Conservation (phyloP, 2,797 vertebrate genomes). For the Falco rusticolus region DNA sequence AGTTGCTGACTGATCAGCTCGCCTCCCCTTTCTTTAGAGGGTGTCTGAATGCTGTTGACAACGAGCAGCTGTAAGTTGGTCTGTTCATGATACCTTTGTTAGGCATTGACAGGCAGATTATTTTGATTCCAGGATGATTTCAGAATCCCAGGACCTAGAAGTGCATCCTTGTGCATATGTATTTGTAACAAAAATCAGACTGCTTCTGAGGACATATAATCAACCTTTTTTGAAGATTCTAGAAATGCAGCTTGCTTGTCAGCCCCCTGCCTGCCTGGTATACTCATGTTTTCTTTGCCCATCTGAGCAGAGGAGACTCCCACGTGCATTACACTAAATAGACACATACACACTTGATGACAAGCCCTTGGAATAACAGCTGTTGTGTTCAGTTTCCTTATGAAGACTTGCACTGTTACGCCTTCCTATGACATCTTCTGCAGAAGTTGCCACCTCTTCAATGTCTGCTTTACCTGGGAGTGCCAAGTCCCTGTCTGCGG, state of each 20-base stretch:
- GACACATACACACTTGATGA: not conserved
- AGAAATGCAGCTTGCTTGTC: not conserved
- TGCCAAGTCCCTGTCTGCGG: fast-evolving
- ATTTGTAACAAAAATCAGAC: not conserved
- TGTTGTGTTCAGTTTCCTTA: not conserved
- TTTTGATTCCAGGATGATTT: too few relatives aligned
- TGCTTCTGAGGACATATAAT: not conserved
- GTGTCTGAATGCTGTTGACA: too few relatives aligned
- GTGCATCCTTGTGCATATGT: not conserved
- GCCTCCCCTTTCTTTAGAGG: too few relatives aligned
- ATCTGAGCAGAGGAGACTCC: not conserved
- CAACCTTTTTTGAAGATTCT: not conserved
- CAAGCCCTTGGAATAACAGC: not conserved
- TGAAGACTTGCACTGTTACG: too few relatives aligned
- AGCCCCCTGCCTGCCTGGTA: not conserved
- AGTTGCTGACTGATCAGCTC: not conserved
- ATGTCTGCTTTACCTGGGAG: not conserved
- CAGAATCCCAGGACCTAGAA: not conserved
- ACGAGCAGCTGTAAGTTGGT: not conserved
- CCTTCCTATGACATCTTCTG: too few relatives aligned
- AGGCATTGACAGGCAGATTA: not conserved
- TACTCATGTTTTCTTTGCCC: not conserved
- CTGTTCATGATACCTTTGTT: not conserved
- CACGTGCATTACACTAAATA: not conserved
- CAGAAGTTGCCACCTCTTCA: too few relatives aligned